A percentile compares a stretch with the other conserved stretches of the same genome.
These are phyloP conservation scores for Barbus barbus DNA, from an alignment of 2,113 vertebrate genomes.

Conservation along the genomic window DNA sequence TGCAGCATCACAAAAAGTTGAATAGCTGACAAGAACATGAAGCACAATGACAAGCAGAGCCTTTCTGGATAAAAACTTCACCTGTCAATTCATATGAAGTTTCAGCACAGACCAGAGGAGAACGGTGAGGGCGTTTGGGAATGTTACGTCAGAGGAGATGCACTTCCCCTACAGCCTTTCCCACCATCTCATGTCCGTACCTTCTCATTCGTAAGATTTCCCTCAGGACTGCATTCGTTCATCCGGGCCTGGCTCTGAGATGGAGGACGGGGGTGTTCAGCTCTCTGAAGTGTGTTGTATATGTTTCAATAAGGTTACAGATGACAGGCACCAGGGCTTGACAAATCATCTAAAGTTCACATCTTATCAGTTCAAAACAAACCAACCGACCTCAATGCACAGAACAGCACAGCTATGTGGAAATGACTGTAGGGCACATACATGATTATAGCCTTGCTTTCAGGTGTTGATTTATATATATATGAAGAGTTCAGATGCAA, in stretches of 20 bases:
- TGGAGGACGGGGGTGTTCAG: neutral
- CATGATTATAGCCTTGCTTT: neutral
- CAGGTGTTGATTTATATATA: no score
- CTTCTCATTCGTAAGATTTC: slow-evolving; percentile 32
- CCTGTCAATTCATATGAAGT: slow-evolving; percentile 43
- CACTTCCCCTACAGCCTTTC: slow-evolving; percentile 13
- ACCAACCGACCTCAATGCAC: neutral
- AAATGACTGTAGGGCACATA: neutral
- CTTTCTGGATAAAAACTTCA: neutral
- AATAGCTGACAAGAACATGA: slow-evolving; percentile 20
- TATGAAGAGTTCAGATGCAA: no score
- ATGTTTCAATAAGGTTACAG: slow-evolving; percentile 13
- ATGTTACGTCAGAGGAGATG: neutral
- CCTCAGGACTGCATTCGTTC: slow-evolving; percentile 14
- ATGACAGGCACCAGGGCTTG: neutral
- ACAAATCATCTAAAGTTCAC: neutral
- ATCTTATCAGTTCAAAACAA: neutral
- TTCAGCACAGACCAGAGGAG: neutral
- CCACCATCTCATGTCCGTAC: neutral
- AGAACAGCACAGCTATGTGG: no score
- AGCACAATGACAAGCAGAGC: slow-evolving; percentile 15
- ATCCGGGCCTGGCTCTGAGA: neutral
- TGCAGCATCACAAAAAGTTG: neutral
- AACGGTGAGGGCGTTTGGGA: neutral
- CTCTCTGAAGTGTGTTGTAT: neutral